Evolutionary conservation across 2,113 vertebrate species (phyloP), one percentile per base, ranked within the genome.

Genomic region (Trogon surrucura): DNA sequence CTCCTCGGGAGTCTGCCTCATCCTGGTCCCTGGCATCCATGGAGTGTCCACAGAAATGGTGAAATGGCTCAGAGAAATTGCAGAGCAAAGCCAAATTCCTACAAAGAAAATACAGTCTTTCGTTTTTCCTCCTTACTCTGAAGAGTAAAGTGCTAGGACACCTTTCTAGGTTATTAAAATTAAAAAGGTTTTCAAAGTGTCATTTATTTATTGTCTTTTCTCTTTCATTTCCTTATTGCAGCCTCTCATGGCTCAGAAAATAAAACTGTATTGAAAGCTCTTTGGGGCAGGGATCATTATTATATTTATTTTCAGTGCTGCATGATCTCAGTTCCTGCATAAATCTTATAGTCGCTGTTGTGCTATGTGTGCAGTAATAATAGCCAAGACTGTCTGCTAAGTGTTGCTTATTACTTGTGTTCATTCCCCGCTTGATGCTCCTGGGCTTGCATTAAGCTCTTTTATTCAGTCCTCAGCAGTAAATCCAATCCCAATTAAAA

Each of bases 261-360:
- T 93, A 94, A 92, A 88, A 84, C 65, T 79, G 30, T 21, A 57
- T 19, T 81, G 90, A 94, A 92, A 96, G 72, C 73, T 84, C 69
- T 91, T 94, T 84, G 65, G 73, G 74, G 41, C 65, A 89, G 54
- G 45, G 66, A 79, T 81, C 70, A 50, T 90, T 95, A 85, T 92
- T 90, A 48, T 74, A 60, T 83, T 90, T 96, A 69, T 87, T 94
- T 93, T 88, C 26, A 56, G 64, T 85, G 47, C 45, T 87, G 58
- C 41, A 79, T 93, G 95, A 96, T 94, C 83, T 96, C 92, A 91
- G 66, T 89, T 96, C 80, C 86, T 92, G 58, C 50, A 84, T 95
- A 79, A 89, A 92, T 94, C 83, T 67, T 87, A n/a, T 26, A 89
- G 88, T 53, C 70, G 50, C 56, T 74, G 81, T 69, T 92, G 66